A percentile compares a stretch with the other conserved stretches of the same genome.
Conservation (phyloP, 2,797 vertebrate species). For the Antennarius maculatus region DNA sequence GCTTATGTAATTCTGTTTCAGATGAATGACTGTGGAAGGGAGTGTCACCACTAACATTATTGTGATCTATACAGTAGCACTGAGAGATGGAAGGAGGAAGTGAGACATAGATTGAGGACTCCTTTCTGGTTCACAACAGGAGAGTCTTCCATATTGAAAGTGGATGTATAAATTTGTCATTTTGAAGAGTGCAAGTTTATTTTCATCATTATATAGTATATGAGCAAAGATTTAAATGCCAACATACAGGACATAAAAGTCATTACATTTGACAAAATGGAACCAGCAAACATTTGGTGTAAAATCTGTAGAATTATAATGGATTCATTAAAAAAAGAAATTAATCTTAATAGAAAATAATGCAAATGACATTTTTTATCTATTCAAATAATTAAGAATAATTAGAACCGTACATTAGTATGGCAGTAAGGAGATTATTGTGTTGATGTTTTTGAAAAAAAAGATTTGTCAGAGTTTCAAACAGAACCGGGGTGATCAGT, state of each 20-base stretch:
- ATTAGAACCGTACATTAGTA: no score
- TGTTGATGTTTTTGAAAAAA: not conserved
- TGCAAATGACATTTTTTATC: no score
- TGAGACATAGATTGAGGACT: constrained; percentile 15
- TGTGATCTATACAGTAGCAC: constrained; percentile 75
- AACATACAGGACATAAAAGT: not conserved
- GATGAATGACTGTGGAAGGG: constrained; percentile 78
- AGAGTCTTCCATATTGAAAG: not conserved
- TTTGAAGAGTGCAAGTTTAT: not conserved
- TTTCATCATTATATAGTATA: not conserved
- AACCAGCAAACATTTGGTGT: not conserved
- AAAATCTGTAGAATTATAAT: no score
- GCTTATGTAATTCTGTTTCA: constrained; percentile 82
- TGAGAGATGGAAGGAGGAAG: constrained; percentile 41
- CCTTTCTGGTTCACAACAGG: constrained; percentile 22
- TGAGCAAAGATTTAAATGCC: not conserved
- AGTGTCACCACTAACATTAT: constrained; percentile 78
- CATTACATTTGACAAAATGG: not conserved
- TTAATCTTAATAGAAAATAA: no score
- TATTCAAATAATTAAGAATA: no score
- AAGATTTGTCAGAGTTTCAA: not conserved
- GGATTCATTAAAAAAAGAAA: no score
- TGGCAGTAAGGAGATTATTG: no score
- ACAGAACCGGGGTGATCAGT: no score
- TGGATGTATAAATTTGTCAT: not conserved